Percentiles rank a stretch among this genome's conserved stretches.
Conservation (phyloP, 2,888 invertebrate species). For the Dicyrtomina minuta region DNA sequence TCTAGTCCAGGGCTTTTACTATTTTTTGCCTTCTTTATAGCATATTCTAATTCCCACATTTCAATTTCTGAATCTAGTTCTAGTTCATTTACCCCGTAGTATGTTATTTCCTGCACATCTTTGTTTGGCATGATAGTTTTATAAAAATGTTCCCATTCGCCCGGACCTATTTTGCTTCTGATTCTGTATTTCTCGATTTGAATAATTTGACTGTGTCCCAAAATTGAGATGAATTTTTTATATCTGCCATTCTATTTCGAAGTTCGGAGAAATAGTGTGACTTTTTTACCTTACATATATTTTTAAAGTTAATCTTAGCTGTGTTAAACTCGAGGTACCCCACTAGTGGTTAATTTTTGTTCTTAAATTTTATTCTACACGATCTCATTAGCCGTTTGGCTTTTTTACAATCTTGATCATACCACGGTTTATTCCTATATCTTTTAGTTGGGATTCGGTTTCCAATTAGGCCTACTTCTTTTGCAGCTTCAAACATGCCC, state of each 20-base stretch:
- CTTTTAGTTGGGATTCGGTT: no score
- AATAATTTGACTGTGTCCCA: not conserved
- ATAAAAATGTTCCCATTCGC: not conserved
- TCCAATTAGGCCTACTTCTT: no score
- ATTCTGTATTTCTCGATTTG: not conserved
- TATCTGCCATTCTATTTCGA: not conserved
- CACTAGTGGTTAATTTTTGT: no score
- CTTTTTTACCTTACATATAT: not conserved
- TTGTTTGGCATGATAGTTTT: not conserved
- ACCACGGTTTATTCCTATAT: no score
- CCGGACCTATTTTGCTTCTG: not conserved
- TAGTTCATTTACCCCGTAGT: no score
- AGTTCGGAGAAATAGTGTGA: not conserved
- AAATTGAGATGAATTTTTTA: not conserved
- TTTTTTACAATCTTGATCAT: no score
- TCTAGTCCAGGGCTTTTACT: conserved; percentile 38
- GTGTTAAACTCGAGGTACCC: no score
- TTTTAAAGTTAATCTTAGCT: no score
- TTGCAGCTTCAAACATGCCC: no score
- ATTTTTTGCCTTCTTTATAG: conserved; percentile 16
- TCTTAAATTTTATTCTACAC: no score
- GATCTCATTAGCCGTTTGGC: no score
- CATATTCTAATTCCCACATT: conserved; percentile 25
- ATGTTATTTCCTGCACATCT: not conserved
- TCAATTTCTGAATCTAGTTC: not conserved